Conservation (phyloP, 1,140 invertebrate species). For the Ridgeia piscesae region DNA sequence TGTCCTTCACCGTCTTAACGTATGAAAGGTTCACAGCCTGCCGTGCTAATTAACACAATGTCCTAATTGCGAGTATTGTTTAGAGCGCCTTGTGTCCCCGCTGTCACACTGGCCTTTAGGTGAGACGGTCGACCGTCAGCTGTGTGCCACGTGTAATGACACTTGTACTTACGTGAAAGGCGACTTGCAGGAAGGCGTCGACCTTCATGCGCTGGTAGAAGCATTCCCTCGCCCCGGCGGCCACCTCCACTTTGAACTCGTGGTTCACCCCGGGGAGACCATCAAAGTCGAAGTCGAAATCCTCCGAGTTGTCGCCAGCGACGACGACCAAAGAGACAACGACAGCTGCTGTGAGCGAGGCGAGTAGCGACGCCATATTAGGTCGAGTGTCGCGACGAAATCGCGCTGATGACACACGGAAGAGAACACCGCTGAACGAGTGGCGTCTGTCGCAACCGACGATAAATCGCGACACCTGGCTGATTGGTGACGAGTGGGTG, state of each 20-base stretch:
- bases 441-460: not conserved
- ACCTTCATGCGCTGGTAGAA: conserved; percentile 43
- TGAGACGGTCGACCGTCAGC: not conserved
- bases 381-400: not conserved
- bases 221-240: conserved; percentile 41
- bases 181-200: conserved; percentile 42
- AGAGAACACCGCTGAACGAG: not conserved
- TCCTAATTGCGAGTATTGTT: not conserved
- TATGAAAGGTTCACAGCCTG: no score
- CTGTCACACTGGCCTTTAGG: not conserved
- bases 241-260: conserved; percentile 48
- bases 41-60: not conserved
- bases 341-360: not conserved
- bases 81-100: not conserved
- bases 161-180: conserved; percentile 42
- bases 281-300: conserved; percentile 47
- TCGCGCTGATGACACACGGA: not conserved
- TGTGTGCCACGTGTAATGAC: not conserved
- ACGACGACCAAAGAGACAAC: not conserved
- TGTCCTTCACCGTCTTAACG: no score
- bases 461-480: not conserved
- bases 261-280: conserved; percentile 48
- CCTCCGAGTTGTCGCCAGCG: not conserved
- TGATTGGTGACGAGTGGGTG: not conserved
- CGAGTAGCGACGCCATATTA: not conserved